These are phyloP conservation scores for Hemithea aestivaria DNA, from an alignment of 2,888 invertebrate genomes.

Conservation along the genomic window DNA sequence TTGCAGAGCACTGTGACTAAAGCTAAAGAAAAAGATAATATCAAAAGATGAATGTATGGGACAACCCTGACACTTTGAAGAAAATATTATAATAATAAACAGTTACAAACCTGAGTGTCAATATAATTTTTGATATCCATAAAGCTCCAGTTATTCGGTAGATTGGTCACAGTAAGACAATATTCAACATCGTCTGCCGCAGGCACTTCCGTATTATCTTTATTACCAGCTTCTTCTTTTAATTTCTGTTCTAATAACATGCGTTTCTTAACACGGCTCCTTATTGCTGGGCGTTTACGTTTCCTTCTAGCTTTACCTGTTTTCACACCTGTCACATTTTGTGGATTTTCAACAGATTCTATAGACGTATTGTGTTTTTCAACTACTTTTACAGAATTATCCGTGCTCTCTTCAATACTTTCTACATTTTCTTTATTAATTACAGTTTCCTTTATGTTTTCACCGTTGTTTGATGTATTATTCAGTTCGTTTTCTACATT, in stretches of 20 bases:
- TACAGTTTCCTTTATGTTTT: background rate
- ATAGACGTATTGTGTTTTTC: too few relatives aligned
- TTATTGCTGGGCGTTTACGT: conserved; percentile 1
- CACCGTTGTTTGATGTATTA: background rate
- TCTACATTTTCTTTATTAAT: background rate
- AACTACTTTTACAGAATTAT: too few relatives aligned
- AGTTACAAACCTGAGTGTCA: conserved; percentile 37
- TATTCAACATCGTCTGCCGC: conserved; percentile 20
- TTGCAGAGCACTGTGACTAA: too few relatives aligned
- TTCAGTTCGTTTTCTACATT: background rate
- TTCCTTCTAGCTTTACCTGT: conserved; percentile 4
- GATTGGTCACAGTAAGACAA: conserved; percentile 29
- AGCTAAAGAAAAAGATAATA: too few relatives aligned
- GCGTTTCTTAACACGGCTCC: background rate
- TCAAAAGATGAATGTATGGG: too few relatives aligned
- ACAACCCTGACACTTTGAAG: too few relatives aligned
- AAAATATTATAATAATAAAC: too few relatives aligned
- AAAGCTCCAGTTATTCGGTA: conserved; percentile 32
- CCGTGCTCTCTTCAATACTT: too few relatives aligned
- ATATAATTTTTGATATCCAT: conserved; percentile 37
- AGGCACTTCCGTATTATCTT: conserved; percentile 3
- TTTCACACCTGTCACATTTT: conserved; percentile 3
- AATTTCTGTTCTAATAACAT: background rate
- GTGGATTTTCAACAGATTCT: too few relatives aligned
- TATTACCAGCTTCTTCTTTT: background rate